Conservation (phyloP, 2,797 vertebrate species). For the Ceryle rudis region DNA sequence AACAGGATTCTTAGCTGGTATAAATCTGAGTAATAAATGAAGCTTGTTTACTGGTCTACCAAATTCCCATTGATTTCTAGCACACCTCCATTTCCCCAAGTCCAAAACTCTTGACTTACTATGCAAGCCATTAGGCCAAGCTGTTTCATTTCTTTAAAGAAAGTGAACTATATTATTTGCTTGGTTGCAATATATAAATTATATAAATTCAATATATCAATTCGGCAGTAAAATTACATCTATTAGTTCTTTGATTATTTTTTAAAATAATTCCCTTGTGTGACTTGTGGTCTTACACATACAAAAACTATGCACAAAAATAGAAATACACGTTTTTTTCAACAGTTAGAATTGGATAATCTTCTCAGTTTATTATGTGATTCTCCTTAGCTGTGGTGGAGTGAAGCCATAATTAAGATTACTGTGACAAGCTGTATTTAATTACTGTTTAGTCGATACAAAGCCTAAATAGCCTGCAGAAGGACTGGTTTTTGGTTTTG, state of each 20-base stretch:
- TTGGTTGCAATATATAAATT: not conserved
- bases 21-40: not conserved
- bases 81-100: not conserved
- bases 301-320: constrained; percentile 2
- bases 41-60: constrained; percentile 12
- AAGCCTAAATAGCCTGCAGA: constrained; percentile 52
- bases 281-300: not conserved
- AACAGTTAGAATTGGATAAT: constrained; percentile 48
- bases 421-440: constrained; percentile 54
- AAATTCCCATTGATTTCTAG: not conserved
- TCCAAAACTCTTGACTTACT: not conserved
- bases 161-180: not conserved
- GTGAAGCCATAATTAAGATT: constrained; percentile 52
- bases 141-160: not conserved
- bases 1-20: not conserved
- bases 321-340: constrained; percentile 46
- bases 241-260: not conserved
- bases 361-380: constrained; percentile 26
- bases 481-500: not conserved
- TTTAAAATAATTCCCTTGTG: not conserved
- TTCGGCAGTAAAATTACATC: too few species aligned
- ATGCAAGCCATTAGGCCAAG: not conserved
- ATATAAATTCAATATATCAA: too few species aligned
- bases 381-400: constrained; percentile 38
- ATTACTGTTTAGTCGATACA: constrained; percentile 59